Evolutionary conservation across 2,888 invertebrate genomes (phyloP), one percentile per base, ranked within the genome.

Genomic region (Terebella lapidaria): DNA sequence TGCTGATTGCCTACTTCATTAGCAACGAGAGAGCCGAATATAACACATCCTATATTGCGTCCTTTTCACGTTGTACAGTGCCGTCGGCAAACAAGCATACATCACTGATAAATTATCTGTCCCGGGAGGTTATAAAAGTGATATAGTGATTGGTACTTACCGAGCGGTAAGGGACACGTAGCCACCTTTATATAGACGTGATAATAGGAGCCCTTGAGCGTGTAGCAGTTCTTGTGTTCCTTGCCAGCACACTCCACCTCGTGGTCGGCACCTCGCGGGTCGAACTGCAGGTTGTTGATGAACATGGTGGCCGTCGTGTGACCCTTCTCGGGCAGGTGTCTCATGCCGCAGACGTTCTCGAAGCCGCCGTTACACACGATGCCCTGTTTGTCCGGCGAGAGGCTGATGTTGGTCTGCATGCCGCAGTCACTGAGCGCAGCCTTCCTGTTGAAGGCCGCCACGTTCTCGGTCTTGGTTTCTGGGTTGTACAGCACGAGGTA

Each of bases 401-500:
- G 57, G 3, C 57, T 56, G 24, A 68, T 30, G 45, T 57, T 64
- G 1, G 68, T 67, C 26, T 47, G 42, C 46, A 57, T 57, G 24
- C 56, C 27, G 54, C 68, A 68, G 42, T 10, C 42, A n/a, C n/a
- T n/a, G n/a, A n/a, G n/a, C 53, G 61, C 61, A 47, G 47, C 54
- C 55, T 60, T 55, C 27, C 58, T 54, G 1, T 54, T 26, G 18
- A 57, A 57, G 15, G 47, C 29, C 18, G 58, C 46, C 5, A 58
- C 42, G 46, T 53, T 58, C 10, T 28, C 28, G 47, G 52, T 42
- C 47, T 42, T 53, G 1, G 49, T 53, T 20, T 28, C 25, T n/a
- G 67, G 66, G 54, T 68, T 58, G 59, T 60, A 68, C n/a, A 56
- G 56, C 22, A 42, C 53, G 46, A 68, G 22, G 54, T 54, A 68